phyloP scores from a whole-genome alignment of 2,888 invertebrate species.

The Noctua comes region DNA sequence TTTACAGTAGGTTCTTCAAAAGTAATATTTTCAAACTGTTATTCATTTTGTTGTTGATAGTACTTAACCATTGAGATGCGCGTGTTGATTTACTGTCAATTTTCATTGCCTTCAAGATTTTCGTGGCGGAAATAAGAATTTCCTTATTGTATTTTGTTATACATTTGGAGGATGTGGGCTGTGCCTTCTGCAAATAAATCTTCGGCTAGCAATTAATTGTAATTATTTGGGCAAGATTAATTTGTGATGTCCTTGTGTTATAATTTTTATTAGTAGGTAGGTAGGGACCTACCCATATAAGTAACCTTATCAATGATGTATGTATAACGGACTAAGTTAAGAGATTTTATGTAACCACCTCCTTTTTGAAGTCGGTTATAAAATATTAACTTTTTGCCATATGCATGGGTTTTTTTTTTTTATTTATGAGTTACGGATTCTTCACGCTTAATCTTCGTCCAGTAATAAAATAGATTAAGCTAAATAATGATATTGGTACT shows the following conservation, averaged over 20 bases:
- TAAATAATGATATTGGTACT: not conserved
- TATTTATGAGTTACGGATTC: not conserved
- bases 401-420: not conserved
- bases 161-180: slow-evolving; percentile 38
- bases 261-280: slow-evolving; percentile 8
- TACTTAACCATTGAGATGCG: not conserved
- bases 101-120: slow-evolving; percentile 42
- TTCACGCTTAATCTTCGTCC: not conserved
- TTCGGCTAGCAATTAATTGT: slow-evolving; percentile 19
- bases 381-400: not conserved
- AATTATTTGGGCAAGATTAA: slow-evolving; percentile 4
- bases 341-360: not conserved
- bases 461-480: not conserved
- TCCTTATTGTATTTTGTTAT: slow-evolving; percentile 34
- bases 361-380: not conserved
- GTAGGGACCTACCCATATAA: not conserved
- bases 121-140: slow-evolving; percentile 37
- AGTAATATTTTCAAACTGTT: not conserved
- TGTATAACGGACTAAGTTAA: not conserved
- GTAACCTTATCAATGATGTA: not conserved
- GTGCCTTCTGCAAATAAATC: slow-evolving; percentile 35
- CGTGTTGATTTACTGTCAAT: slow-evolving; percentile 12
- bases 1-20: not conserved
- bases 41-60: not conserved
- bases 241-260: slow-evolving; percentile 32